Evolutionary conservation across 1,140 invertebrate species (phyloP).

Genomic region (Parapsyche elsis): DNA sequence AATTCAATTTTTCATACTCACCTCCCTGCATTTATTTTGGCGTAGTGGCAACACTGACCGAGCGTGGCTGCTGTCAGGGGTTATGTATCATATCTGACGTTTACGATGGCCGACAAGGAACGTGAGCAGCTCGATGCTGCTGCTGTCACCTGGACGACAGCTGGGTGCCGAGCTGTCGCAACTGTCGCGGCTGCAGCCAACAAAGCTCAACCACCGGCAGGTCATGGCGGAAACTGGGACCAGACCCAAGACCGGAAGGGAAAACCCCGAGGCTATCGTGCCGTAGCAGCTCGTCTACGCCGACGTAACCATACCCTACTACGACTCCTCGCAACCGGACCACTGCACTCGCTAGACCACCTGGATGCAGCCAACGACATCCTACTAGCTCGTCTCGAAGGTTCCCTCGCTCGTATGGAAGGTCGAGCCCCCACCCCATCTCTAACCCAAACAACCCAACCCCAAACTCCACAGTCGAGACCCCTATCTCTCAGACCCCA

Average conservation of each 20-base stretch:
- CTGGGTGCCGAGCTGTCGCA: slow-evolving; percentile 11
- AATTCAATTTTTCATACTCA: too few species aligned
- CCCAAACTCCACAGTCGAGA: slow-evolving; percentile 51
- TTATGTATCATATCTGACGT: not conserved
- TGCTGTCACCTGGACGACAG: not conserved
- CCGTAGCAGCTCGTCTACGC: not conserved
- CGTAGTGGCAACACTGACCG: not conserved
- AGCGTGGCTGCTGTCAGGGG: not conserved
- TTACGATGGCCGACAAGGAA: not conserved
- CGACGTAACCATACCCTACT: not conserved
- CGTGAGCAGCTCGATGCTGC: not conserved
- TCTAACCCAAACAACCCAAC: not conserved
- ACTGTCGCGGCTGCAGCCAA: not conserved
- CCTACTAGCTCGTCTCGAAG: not conserved
- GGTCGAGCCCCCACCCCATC: not conserved
- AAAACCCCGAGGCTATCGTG: not conserved
- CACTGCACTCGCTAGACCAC: not conserved
- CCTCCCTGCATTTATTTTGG: too few species aligned
- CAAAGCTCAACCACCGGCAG: not conserved
- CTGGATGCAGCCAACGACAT: slow-evolving; percentile 30
- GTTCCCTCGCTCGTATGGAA: not conserved
- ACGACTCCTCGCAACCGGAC: not conserved
- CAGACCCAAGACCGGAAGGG: not conserved
- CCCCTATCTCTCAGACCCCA: slow-evolving; percentile 84
- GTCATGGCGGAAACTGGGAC: not conserved